These are phyloP conservation scores for Philopotamus ludificatus DNA, from an alignment of 1,140 invertebrate species.

Conservation along the genomic window DNA sequence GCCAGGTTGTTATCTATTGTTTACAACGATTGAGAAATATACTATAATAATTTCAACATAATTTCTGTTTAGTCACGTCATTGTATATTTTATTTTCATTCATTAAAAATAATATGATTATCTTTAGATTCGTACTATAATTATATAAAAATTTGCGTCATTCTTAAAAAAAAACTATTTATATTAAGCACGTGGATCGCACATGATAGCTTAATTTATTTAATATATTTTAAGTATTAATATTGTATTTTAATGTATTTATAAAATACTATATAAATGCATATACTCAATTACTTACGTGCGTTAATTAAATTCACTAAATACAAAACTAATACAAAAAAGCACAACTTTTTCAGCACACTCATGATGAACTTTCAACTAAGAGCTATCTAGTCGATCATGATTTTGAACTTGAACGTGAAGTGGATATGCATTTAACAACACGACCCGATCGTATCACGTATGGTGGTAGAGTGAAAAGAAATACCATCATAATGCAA, in stretches of 20 bases:
- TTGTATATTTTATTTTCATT: neutral
- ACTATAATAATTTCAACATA: neutral
- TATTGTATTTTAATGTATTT: no score
- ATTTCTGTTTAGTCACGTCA: neutral
- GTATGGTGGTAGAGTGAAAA: neutral
- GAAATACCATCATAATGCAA: constrained; percentile 3
- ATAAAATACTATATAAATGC: no score
- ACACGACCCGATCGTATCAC: neutral
- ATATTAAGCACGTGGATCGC: no score
- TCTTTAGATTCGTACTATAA: neutral
- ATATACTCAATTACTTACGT: no score
- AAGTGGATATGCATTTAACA: no score
- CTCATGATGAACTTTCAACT: neutral
- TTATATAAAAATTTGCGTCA: neutral
- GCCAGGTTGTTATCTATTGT: constrained; percentile 6
- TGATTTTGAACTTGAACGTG: neutral
- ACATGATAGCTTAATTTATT: no score
- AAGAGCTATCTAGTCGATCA: no score
- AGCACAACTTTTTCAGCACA: neutral
- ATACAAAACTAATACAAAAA: neutral
- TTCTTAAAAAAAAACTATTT: no score
- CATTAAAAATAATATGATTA: neutral
- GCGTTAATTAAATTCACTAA: neutral
- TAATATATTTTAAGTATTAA: no score
- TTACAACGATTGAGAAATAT: neutral